Base-by-base conservation (phyloP, 2,888 invertebrate species). In the Sipunculus nudus region DNA sequence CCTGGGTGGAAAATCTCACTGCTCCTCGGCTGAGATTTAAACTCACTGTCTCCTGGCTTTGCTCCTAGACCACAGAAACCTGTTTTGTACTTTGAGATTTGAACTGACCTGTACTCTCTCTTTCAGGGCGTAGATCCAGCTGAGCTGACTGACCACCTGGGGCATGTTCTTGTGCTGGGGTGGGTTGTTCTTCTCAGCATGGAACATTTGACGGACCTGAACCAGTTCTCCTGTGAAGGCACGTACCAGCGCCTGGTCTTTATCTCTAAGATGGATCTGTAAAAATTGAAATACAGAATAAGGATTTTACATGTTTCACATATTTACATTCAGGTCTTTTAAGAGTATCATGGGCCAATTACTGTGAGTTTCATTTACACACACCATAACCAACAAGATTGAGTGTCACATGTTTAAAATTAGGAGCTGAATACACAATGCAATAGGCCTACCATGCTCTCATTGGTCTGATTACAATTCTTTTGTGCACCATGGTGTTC, bases 151-250 rank as follows among this genome's bases (percentile, higher is more conserved):
- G 60, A 81, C 78, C 10, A 81, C 64, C n/a, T 75, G 76, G 4
- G 83, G 82, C 78, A 82, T 79, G 67, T 82, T 80, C 43, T 73
- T 68, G 63, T 81, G 81, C 16, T 63, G 38, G 1, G 79, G 78
- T 6, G 79, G 79, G 10, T 75, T 71, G 40, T 71, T 60, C 53
- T 65, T 63, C 4, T 68, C 58, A 21, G 70, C 67, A n/a, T 74
- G 61, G 61, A 78, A 82, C 76, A 82, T 78, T 28, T 62, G 63
- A 23, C 73, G 68, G 4, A 79, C 79, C 59, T 75, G 73, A 48
- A 70, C 70, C 32, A 82, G 67, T 58, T 82, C 81, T 5, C 63
- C 73, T 25, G 75, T 79, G 63, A 80, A 82, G 3, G 74, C 71
- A 29, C 55, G 49, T 6, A 82, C 76, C 43, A 82, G 57, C 21